Evolutionary conservation across 2,113 vertebrate species (phyloP).

Genomic region (Danio rerio): DNA sequence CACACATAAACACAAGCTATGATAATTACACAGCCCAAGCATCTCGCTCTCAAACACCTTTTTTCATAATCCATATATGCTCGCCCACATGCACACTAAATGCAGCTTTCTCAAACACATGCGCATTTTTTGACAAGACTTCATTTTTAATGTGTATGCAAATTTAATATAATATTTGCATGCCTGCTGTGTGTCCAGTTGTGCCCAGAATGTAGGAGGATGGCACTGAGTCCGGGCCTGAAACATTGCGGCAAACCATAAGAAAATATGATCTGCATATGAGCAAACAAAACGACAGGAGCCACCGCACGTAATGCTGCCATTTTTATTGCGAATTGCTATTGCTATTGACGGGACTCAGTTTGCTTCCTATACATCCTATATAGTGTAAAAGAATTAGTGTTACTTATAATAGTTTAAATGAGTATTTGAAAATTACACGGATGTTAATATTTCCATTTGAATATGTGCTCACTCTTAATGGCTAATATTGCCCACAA

Average conservation of each 20-base stretch:
- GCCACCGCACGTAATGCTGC: background rate
- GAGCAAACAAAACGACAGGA: background rate
- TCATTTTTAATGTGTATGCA: background rate
- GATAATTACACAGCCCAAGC: conserved; percentile 28
- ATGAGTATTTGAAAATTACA: too few species aligned
- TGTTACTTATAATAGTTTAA: too few species aligned
- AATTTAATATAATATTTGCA: conserved; percentile 1
- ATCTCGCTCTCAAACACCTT: conserved; percentile 18
- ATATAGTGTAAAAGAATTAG: too few species aligned
- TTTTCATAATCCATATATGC: conserved; percentile 10
- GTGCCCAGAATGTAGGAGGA: background rate
- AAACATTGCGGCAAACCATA: background rate
- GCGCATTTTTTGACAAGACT: conserved; percentile 12
- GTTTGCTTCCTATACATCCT: too few species aligned
- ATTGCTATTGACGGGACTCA: too few species aligned
- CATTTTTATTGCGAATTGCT: background rate
- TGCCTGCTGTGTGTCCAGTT: background rate
- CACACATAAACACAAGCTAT: conserved; percentile 3
- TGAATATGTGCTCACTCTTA: too few species aligned
- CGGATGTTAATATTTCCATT: too few species aligned
- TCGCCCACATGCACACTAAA: background rate
- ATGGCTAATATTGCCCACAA: too few species aligned
- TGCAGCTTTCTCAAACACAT: conserved; percentile 13
- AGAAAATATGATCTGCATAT: background rate
- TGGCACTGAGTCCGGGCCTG: conserved; percentile 1